Evolutionary conservation across 2,113 vertebrate species (phyloP).

Genomic region (Dermatemys mawii): DNA sequence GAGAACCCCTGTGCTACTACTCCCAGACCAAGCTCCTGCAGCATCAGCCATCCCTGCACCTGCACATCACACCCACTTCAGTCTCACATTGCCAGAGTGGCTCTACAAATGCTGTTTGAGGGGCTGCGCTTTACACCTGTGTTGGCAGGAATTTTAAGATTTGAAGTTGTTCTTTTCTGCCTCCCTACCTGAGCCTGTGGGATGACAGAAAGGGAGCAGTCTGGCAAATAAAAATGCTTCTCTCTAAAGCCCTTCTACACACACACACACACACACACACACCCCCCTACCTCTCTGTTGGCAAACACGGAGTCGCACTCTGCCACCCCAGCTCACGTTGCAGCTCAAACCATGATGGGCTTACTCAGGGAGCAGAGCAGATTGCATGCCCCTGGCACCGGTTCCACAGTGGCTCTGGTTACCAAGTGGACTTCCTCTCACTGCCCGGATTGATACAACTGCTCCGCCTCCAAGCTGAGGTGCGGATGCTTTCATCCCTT

Average conservation of each 20-base stretch:
- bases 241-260: too few relatives aligned
- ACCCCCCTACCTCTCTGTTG: too few relatives aligned
- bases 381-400: neutral
- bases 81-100: neutral
- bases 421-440: too few relatives aligned
- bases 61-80: neutral
- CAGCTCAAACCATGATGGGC: neutral
- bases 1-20: too few relatives aligned
- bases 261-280: too few relatives aligned
- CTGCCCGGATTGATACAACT: too few relatives aligned
- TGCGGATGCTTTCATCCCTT: too few relatives aligned
- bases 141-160: neutral
- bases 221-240: neutral
- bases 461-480: too few relatives aligned
- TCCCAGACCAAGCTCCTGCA: conserved; percentile 27
- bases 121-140: neutral
- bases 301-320: neutral
- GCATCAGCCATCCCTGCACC: conserved; percentile 8
- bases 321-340: neutral
- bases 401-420: too few relatives aligned
- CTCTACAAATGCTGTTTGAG: neutral
- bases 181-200: neutral
- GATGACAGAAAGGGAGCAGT: neutral
- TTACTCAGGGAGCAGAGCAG: neutral
- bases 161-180: neutral